Base-by-base conservation (phyloP, 1,140 invertebrate genomes). In the Dendrolimus punctatus region DNA sequence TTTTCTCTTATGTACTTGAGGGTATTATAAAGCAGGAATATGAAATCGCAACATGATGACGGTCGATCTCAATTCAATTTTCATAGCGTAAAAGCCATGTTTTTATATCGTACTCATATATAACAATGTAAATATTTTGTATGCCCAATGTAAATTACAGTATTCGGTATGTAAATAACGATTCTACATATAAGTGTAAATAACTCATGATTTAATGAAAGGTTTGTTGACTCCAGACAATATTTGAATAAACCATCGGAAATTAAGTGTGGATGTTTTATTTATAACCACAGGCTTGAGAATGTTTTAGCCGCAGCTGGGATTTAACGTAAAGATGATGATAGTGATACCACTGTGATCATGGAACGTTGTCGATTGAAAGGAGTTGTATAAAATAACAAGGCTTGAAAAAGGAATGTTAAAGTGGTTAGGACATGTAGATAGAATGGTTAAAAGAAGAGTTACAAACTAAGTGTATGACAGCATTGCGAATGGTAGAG, bases 201-300 rank as follows among this genome's bases (percentile, higher is more conserved):
- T 68, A 72, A 9, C 48, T 49, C 60, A 66, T 52, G 46, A 62
- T 71, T 66, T 68, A 66, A 71, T 68, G 67, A 64, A 73, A 61
- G 55, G 55, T 73, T 78, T 71, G 72, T 80, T 80, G 77, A 79
- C 76, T 79, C 68, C 70, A 72, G 76, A 83, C 80, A 83, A 80
- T 83, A 80, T 70, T 73, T 74, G 53, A 80, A 76, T 74, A 76
- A 80, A 79, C 68, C 60, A 66, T 78, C 63, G 55, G 53, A 66
- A 62, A 73, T 69, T 58, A 63, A 54, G 58, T 58, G 49, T 40
- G 44, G 49, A 64, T 53, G 60, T 70, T 73, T 77, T 67, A 69
- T 76, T 78, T 59, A 40, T 3, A 23, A 23, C 23, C 23, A 23
- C 23, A 3, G 1, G 23, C 23, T 23, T 23, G 23, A 3, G 23